Conservation (phyloP, 1,140 invertebrate genomes). For the Telenomus remus region DNA sequence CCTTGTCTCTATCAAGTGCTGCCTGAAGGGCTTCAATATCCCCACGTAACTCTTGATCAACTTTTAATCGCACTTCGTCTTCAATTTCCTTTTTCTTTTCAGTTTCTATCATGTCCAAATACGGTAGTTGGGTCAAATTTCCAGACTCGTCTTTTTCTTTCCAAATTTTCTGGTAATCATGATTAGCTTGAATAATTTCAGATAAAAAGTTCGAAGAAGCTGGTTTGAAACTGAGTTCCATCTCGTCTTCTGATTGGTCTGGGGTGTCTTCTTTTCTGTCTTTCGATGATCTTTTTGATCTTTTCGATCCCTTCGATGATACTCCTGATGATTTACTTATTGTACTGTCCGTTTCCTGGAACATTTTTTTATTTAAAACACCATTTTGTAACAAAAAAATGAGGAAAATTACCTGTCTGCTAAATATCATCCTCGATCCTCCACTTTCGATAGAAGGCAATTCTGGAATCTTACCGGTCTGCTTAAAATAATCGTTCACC, state of each 20-base stretch:
- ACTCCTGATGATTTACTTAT: constrained; percentile 84
- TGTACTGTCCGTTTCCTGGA: constrained; percentile 82
- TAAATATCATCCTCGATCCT: constrained; percentile 88
- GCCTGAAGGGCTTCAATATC: constrained; percentile 77
- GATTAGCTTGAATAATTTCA: constrained; percentile 72
- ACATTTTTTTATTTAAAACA: constrained; percentile 16
- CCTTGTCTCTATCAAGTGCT: constrained; percentile 84
- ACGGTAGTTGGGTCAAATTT: constrained; percentile 83
- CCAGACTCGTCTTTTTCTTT: constrained; percentile 84
- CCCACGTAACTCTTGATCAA: constrained; percentile 90
- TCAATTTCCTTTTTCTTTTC: constrained; percentile 91
- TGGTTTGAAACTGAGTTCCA: constrained; percentile 76
- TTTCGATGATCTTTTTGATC: constrained; percentile 79
- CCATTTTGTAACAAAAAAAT: too few relatives aligned
- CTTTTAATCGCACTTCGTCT: constrained; percentile 85
- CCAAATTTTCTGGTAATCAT: constrained; percentile 85
- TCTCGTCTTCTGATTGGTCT: constrained; percentile 78
- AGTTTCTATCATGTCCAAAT: constrained; percentile 87
- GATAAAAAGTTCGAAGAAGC: constrained; percentile 74
- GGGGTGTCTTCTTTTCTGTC: constrained; percentile 73
- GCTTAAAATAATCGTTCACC: constrained; percentile 86
- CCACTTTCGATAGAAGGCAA: constrained; percentile 93
- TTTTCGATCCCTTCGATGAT: constrained; percentile 86
- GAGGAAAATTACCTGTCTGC: constrained; percentile 78
- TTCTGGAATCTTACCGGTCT: constrained; percentile 92